These are phyloP conservation scores for Porites evermanni DNA, from an alignment of 92 coral and sea anemone species.

Conservation along the genomic window DNA sequence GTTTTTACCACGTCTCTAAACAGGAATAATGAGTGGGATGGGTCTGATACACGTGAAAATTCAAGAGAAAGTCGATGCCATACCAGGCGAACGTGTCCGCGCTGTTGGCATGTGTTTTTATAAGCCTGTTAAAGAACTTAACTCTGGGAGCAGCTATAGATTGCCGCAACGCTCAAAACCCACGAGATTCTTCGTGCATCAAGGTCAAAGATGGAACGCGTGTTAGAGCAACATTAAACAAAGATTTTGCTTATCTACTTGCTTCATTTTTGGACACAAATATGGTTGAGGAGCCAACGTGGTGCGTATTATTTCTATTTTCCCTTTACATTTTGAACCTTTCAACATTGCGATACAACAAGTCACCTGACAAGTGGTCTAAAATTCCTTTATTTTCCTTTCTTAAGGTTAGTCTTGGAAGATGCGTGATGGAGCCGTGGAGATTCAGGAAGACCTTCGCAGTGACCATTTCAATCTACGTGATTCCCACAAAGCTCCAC, in stretches of 20 bases:
- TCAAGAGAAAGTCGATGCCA: no score
- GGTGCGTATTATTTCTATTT: neutral
- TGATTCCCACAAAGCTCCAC: constrained; percentile 1
- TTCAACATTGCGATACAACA: no score
- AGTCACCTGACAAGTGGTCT: no score
- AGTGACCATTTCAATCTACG: neutral
- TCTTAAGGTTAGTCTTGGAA: no score
- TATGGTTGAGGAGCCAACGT: neutral
- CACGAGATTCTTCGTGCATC: neutral
- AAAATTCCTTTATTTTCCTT: no score
- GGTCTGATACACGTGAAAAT: neutral
- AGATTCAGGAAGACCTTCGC: no score
- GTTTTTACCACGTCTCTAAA: neutral
- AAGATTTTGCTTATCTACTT: neutral
- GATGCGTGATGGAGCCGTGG: no score
- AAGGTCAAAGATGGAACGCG: neutral
- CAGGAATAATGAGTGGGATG: constrained; percentile 11
- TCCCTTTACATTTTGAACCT: no score
- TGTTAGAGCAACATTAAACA: neutral
- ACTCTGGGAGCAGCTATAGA: neutral
- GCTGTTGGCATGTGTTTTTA: no score
- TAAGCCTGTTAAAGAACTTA: no score
- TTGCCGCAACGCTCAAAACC: constrained; percentile 3
- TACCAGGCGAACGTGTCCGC: no score
- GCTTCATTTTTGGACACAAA: neutral